Evolutionary conservation across 2,888 invertebrate genomes (phyloP).

Genomic region (Strigamia transsilvanica): DNA sequence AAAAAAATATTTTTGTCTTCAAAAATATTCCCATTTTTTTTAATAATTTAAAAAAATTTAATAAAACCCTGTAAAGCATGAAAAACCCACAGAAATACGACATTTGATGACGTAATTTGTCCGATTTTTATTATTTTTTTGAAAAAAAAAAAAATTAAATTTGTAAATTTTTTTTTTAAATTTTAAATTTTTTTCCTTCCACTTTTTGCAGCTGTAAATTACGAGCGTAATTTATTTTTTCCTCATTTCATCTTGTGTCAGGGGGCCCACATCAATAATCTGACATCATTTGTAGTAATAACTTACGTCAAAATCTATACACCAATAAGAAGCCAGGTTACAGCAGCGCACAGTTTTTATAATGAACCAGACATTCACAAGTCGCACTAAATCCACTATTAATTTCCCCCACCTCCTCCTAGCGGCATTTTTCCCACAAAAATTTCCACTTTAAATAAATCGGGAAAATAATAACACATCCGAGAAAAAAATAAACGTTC

Average conservation of each 20-base stretch:
- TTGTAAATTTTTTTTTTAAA: background rate
- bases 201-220: background rate
- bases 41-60: too few species aligned
- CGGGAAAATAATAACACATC: background rate
- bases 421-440: background rate
- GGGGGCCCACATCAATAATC: conserved; percentile 24
- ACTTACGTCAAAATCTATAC: conserved; percentile 42
- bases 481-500: background rate
- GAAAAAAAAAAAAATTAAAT: background rate
- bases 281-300: conserved; percentile 43
- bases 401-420: background rate
- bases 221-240: conserved; percentile 13
- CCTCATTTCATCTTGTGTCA: conserved; percentile 18
- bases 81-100: too few species aligned
- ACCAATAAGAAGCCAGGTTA: conserved; percentile 22
- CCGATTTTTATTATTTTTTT: too few species aligned
- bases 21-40: too few species aligned
- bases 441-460: background rate
- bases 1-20: too few species aligned
- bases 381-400: conserved; percentile 6
- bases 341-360: conserved; percentile 34
- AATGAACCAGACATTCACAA: conserved; percentile 23
- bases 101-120: too few species aligned
- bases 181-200: background rate
- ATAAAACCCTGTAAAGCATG: too few species aligned